Conservation (phyloP, 2,888 invertebrate species). For the Ophion ellenae region DNA sequence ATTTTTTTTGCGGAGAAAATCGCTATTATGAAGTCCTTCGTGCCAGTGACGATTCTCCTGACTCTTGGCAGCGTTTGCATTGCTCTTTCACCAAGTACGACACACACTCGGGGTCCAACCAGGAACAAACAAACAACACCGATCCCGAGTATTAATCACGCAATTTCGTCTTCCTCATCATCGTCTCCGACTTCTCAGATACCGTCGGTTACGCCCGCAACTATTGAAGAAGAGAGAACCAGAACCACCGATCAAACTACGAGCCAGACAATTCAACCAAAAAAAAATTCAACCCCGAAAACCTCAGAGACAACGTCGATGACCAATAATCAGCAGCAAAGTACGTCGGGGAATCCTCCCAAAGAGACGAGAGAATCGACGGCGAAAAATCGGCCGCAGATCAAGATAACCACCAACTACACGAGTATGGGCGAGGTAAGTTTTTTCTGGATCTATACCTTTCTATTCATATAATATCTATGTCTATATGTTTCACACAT, state of each 20-base stretch:
- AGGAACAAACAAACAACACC: constrained; percentile 75
- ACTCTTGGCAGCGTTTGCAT: constrained; percentile 70
- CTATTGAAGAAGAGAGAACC: constrained; percentile 54
- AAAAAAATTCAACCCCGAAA: constrained; percentile 56
- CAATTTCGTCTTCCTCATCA: constrained; percentile 39
- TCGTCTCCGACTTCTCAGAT: constrained; percentile 50
- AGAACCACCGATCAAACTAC: constrained; percentile 52
- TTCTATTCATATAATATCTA: neutral
- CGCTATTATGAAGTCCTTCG: constrained; percentile 71
- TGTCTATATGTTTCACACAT: too few species aligned
- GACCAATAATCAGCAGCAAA: constrained; percentile 52
- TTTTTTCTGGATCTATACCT: neutral
- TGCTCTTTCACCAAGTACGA: constrained; percentile 74
- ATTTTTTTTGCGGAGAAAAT: constrained; percentile 5
- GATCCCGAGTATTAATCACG: constrained; percentile 55
- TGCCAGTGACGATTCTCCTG: constrained; percentile 61
- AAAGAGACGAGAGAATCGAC: constrained; percentile 82
- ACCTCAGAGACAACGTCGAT: constrained; percentile 49
- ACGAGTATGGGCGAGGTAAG: constrained; percentile 81
- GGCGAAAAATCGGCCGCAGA: constrained; percentile 81
- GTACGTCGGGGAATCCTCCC: constrained; percentile 61
- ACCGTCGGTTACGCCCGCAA: constrained; percentile 49
- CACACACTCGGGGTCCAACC: constrained; percentile 55
- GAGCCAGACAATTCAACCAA: constrained; percentile 43
- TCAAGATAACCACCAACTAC: constrained; percentile 82